phyloP scores from a whole-genome alignment of 2,797 vertebrate genomes.

The Sebastolobus alascanus region DNA sequence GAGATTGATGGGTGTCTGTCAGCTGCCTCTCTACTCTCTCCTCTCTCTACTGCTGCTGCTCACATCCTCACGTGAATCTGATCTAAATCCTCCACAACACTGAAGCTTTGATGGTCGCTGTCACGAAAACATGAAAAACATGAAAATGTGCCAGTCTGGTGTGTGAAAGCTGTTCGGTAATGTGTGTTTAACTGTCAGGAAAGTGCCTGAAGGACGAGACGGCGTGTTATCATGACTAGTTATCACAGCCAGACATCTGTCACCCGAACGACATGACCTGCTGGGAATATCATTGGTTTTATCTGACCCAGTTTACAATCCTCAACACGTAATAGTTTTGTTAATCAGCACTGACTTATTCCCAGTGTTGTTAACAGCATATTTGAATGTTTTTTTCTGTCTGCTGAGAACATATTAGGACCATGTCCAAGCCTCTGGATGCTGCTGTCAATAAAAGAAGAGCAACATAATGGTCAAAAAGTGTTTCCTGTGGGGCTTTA shows the following conservation, averaged over 20 bases:
- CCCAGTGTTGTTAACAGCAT: not conserved
- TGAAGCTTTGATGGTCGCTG: slow-evolving; percentile 26
- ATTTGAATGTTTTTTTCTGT: not conserved
- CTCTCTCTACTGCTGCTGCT: slow-evolving; percentile 20
- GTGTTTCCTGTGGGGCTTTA: slow-evolving; percentile 33
- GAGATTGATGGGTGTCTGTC: slow-evolving; percentile 38
- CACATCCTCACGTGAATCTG: slow-evolving; percentile 33
- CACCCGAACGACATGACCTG: slow-evolving; percentile 11
- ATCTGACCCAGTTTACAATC: slow-evolving; percentile 25
- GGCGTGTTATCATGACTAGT: slow-evolving; percentile 12
- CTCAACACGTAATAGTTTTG: not conserved
- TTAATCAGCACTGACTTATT: not conserved
- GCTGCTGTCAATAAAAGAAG: not conserved
- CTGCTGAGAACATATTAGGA: not conserved
- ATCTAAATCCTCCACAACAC: slow-evolving; percentile 30
- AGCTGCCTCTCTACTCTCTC: not conserved
- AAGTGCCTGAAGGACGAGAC: slow-evolving; percentile 27
- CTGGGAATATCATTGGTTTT: not conserved
- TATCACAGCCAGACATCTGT: slow-evolving; percentile 33
- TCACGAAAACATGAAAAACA: slow-evolving; percentile 22
- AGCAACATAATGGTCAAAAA: not conserved
- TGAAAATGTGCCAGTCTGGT: slow-evolving; percentile 23
- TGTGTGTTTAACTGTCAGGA: slow-evolving; percentile 49
- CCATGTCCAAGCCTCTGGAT: not conserved
- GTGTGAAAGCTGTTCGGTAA: slow-evolving; percentile 36